Base-by-base conservation (phyloP, 2,113 vertebrate species). In the Struthio camelus region DNA sequence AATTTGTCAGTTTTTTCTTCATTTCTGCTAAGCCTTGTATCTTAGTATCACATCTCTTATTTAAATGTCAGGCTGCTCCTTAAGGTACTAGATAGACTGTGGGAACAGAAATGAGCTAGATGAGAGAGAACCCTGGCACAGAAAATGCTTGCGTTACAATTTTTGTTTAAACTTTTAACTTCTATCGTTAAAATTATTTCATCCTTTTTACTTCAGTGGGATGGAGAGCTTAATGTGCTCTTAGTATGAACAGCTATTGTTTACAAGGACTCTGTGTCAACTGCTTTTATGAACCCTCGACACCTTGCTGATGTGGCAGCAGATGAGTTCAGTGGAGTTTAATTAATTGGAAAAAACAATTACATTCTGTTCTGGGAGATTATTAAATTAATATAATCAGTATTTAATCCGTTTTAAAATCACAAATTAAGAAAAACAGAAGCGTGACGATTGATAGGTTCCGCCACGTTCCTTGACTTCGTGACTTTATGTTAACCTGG, bases 161-260 rank as follows among this genome's bases (percentile, higher is more conserved):
- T 87, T 85, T 66, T 86, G 9, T 67, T 94, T 66, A 87, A 89
- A 94, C 89, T 51, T 51, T 77, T 83, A 80, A 82, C 69, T 87
- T 96, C 38, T 75, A 20, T 86, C 23, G 92, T 85, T 70, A 64
- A 56, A 91, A 80, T 65, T 40, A 54, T 83, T 79, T 93, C 30
- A 77, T 85, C 50, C 17, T 86, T 51, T 66, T 78, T 93, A 90
- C 73, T 95, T 90, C 5, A 4, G 46, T 66, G 36, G 18, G 53
- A 86, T 58, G 36, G 42, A 85, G 36, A 70, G 22, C 34, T 89
- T 90, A 85, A 85, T 92, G 27, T 71, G 88, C 36, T 72, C 27
- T 66, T 79, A 32, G 28, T 72, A 85, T 79, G 61, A 90, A 30
- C 23, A 73, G 44, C 44, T 83, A 69, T 82, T 94, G 82, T 92